A percentile compares a stretch with the other conserved stretches of the same genome.
Evolutionary conservation across 1,140 invertebrate species (phyloP).

Genomic region (Dufourea novaeangliae): DNA sequence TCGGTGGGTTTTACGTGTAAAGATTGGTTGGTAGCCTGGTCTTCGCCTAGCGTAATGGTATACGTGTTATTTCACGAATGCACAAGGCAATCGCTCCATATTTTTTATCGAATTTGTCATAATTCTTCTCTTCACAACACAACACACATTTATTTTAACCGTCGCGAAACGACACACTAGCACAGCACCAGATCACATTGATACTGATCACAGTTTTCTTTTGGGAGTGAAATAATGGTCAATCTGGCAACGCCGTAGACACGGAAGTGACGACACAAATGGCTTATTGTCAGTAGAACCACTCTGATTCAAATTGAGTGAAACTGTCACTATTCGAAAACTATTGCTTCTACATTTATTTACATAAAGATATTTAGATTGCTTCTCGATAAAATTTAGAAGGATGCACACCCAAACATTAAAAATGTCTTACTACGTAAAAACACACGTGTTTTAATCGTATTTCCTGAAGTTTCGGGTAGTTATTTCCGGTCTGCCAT

Average conservation of each 20-base stretch:
- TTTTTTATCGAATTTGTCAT: constrained; percentile 49
- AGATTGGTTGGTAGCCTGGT: constrained; percentile 37
- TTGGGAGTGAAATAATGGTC: constrained; percentile 3
- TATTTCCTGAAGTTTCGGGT: not conserved
- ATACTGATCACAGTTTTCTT: constrained; percentile 27
- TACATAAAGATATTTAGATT: not conserved
- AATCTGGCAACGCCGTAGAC: constrained; percentile 44
- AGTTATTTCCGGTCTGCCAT: constrained; percentile 42
- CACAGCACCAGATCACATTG: constrained; percentile 8
- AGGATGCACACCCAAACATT: not conserved
- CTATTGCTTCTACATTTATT: not conserved
- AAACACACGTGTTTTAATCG: not conserved
- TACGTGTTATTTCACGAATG: constrained; percentile 74
- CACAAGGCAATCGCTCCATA: constrained; percentile 51
- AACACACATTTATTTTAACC: constrained; percentile 9
- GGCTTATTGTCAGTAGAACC: constrained; percentile 14
- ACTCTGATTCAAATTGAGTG: constrained; percentile 21
- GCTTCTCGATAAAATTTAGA: not conserved
- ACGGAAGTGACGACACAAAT: constrained; percentile 32
- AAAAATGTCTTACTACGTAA: not conserved
- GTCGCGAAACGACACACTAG: constrained; percentile 19
- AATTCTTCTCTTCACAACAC: constrained; percentile 33
- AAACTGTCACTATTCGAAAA: not conserved
- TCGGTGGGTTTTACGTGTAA: constrained; percentile 14
- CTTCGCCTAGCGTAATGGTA: constrained; percentile 32